Percentiles rank a stretch among this genome's conserved stretches.
These are phyloP conservation scores for Diaprepes abbreviatus DNA, from an alignment of 2,888 invertebrate species.

Conservation along the genomic window DNA sequence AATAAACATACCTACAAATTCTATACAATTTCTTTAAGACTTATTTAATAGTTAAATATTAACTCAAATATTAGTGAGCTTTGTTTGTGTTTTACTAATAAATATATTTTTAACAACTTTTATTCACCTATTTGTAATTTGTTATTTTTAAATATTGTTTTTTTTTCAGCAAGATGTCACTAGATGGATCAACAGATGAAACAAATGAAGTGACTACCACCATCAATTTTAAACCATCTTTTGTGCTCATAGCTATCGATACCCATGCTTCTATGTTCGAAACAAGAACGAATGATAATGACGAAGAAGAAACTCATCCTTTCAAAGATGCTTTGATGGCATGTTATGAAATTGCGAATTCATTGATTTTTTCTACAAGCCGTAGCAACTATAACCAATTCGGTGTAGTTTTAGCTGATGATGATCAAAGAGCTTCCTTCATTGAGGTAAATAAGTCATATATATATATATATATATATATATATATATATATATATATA, in stretches of 20 bases:
- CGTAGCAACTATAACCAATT: slow-evolving; percentile 56
- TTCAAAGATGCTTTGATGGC: slow-evolving; percentile 58
- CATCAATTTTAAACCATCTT: slow-evolving; percentile 55
- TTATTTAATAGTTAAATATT: no score
- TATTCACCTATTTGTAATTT: no score
- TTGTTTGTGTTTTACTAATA: no score
- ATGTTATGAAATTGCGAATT: slow-evolving; percentile 56
- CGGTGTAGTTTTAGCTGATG: slow-evolving; percentile 55
- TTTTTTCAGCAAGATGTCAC: slow-evolving; percentile 4
- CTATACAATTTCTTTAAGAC: no score
- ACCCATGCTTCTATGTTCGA: slow-evolving; percentile 59
- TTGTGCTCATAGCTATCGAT: slow-evolving; percentile 60
- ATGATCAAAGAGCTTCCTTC: slow-evolving; percentile 49
- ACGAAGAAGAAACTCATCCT: slow-evolving; percentile 44
- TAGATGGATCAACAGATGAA: slow-evolving; percentile 18
- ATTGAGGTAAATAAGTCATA: no score
- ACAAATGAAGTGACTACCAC: slow-evolving; percentile 42
- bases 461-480: no score
- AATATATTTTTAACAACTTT: no score
- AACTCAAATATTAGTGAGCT: no score
- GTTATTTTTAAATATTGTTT: no score
- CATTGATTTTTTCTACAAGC: slow-evolving; percentile 54
- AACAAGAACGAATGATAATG: slow-evolving; percentile 47
- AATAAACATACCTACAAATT: no score
- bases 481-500: no score